phyloP scores from a whole-genome alignment of 2,888 invertebrate genomes.

The Cloeon dipterum region DNA sequence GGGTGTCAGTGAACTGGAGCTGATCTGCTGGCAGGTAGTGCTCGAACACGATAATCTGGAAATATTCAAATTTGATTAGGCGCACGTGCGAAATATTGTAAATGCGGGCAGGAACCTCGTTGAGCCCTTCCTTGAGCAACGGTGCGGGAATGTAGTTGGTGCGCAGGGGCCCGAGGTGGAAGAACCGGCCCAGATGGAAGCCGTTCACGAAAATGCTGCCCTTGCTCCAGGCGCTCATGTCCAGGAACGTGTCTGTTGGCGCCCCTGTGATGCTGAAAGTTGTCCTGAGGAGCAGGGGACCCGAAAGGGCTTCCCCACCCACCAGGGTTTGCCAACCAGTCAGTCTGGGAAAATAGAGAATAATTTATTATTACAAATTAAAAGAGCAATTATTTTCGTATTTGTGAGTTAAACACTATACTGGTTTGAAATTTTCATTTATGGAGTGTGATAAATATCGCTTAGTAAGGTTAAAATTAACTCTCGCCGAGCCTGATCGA shows the following conservation, averaged over 20 bases:
- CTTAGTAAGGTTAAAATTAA: no score
- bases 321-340: neutral
- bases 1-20: slow-evolving; percentile 9
- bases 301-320: slow-evolving; percentile 13
- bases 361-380: neutral
- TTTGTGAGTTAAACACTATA: no score
- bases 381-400: no score
- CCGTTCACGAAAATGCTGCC: slow-evolving; percentile 61
- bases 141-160: slow-evolving; percentile 65
- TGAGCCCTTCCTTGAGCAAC: slow-evolving; percentile 32
- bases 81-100: no score
- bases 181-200: slow-evolving; percentile 68
- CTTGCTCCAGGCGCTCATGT: slow-evolving; percentile 63
- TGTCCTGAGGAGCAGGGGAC: slow-evolving; percentile 31
- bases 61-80: slow-evolving; percentile 3
- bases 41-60: slow-evolving; percentile 12
- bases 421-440: no score
- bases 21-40: slow-evolving; percentile 8
- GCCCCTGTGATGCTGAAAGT: slow-evolving; percentile 19
- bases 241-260: slow-evolving; percentile 53
- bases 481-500: no score
- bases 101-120: no score
- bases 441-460: no score
- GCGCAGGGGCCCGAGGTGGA: slow-evolving; percentile 59
- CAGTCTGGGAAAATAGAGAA: no score